Evolutionary conservation across 2,888 invertebrate species (phyloP).

Genomic region (Dryobotodes eremita): DNA sequence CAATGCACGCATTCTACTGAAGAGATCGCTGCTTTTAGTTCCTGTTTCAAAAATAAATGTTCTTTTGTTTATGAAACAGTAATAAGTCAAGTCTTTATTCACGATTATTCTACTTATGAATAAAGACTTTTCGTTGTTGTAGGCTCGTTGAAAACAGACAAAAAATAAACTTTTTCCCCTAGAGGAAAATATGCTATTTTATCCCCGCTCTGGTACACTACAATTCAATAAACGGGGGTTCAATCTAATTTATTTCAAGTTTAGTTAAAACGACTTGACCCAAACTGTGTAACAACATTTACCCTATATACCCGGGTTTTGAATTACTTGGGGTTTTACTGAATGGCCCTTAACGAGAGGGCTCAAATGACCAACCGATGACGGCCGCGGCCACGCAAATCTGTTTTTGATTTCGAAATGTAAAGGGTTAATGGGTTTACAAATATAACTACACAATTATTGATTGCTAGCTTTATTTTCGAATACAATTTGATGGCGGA

Average conservation of each 20-base stretch:
- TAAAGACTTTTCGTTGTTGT: no score
- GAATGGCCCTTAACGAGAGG: constrained; percentile 44
- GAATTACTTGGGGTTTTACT: constrained; percentile 39
- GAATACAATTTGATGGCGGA: background rate
- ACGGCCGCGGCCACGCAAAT: constrained; percentile 33
- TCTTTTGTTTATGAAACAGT: no score
- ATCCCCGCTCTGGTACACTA: no score
- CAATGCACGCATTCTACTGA: no score
- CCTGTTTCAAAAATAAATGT: no score
- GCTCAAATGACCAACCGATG: constrained; percentile 44
- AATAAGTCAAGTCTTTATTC: no score
- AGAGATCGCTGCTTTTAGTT: no score
- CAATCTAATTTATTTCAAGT: constrained; percentile 53
- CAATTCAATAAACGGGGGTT: constrained; percentile 29
- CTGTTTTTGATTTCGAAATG: constrained; percentile 53
- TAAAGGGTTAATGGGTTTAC: constrained; percentile 8
- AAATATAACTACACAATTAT: constrained; percentile 13
- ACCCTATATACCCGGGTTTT: constrained; percentile 25
- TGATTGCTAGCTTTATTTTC: constrained; percentile 14
- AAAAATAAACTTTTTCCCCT: no score
- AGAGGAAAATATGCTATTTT: no score
- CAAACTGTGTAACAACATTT: constrained; percentile 40
- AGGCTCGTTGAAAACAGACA: no score
- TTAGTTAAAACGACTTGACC: constrained; percentile 34
- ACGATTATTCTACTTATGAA: no score